Base-by-base conservation (phyloP, 2,113 vertebrate species). In the Paralichthys olivaceus region DNA sequence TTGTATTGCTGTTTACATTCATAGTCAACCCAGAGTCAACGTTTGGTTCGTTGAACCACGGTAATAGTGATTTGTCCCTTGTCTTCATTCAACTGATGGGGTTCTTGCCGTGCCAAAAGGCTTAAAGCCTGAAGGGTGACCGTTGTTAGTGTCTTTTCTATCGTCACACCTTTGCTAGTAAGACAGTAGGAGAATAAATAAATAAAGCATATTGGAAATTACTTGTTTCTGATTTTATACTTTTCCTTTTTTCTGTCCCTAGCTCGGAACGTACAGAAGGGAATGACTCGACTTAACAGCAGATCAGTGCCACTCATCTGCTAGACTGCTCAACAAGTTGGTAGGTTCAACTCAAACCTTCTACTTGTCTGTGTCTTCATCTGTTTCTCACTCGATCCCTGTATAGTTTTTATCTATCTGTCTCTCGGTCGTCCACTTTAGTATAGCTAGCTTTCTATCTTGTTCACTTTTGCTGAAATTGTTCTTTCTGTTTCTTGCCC, bases 241-340 rank as follows among this genome's bases (percentile, higher is more conserved):
- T 5, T 40, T 14, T 3, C 77, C 67, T 1, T 82, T 28, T 77
- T 64, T 81, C 12, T 79, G 19, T 68, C 55, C 37, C 32, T 5
- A 90, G 86, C 32, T 60, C 74, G 75, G 47, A 49, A 72, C 59
- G 22, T 25, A 60, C 55, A 65, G 40, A 70, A 32, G 55, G 17
- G 28, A 60, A 72, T 53, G 69, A 71, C 23, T 19, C 29, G 0
- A 28, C 49, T 22, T 60, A 25, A 34, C 51, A 32, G 23, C 40
- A 60, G 56, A 78, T 54, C 62, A 11, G 64, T 6, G 37, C 55
- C 43, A 53, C 64, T 79, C 67, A 63, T 60, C 66, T 72, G 56
- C 25, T 81, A 84, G 70, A 86, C 59, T 67, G 15, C 25, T 87
- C 62, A 84, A 79, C 79, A 79, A 80, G 79, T 85, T 25, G 87